These are phyloP conservation scores for Pyrgilauda ruficollis DNA, from an alignment of 2,113 vertebrate genomes.

Conservation along the genomic window DNA sequence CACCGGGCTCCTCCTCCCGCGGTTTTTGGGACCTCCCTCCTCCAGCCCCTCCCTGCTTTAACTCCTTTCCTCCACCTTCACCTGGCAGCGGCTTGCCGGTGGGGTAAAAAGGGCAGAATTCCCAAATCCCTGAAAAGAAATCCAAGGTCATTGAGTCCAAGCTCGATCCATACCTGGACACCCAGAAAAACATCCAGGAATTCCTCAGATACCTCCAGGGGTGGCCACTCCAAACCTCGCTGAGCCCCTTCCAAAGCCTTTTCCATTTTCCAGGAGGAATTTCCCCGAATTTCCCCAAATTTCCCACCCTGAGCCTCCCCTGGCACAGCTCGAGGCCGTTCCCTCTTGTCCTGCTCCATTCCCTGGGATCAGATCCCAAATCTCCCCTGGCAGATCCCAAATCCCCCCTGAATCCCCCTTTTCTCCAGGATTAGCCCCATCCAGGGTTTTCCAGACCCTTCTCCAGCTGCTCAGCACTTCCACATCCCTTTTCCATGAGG, in stretches of 20 bases:
- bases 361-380: background rate
- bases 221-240: background rate
- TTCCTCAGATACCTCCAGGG: background rate
- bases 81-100: too few species aligned
- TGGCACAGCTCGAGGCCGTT: background rate
- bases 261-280: background rate
- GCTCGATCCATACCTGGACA: fast-evolving
- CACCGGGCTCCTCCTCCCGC: background rate
- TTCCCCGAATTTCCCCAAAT: background rate
- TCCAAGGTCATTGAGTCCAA: background rate
- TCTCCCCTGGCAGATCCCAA: background rate
- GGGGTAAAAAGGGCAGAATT: background rate
- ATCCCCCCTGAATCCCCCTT: background rate
- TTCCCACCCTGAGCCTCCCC: background rate
- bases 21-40: background rate
- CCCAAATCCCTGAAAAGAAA: background rate
- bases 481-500: background rate
- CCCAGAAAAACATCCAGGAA: fast-evolving
- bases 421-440: background rate
- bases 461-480: background rate
- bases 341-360: background rate
- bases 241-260: background rate
- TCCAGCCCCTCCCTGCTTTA: background rate
- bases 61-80: background rate
- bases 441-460: background rate